Base-by-base conservation (phyloP, 2,797 vertebrate species). In the Sparus aurata region DNA sequence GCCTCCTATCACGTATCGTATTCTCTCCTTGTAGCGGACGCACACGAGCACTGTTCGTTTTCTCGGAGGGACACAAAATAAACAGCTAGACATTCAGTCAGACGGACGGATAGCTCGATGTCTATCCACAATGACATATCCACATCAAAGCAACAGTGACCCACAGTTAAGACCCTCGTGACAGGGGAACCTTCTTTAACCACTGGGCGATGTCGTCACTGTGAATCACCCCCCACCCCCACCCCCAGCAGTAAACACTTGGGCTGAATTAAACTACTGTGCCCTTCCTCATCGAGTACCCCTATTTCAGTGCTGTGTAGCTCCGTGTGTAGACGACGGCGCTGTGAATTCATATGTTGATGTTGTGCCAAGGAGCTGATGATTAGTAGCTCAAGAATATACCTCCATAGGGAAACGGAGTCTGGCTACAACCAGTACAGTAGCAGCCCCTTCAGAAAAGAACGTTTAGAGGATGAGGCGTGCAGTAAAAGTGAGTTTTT, bases 281-380 rank as follows among this genome's bases (percentile, higher is more conserved):
- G 27, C 12, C 12, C 41, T 38, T 66, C 34, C 47, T 78, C 58
- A n/a, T 66, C 45, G 23, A 46, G 38, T 38, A 47, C 10, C 22
- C 4, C 8, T n/a, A 41, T 69, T 12, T 71, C 47, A 69, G 50
- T 27, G 61, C 13, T 62, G 12, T 57, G 45, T 25, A 55, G 12
- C 41, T 52, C 50, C 66, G 47, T 30, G 34, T 55, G 73, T 18
- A 63, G 46, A 67, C 69, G 58, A 18, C 1, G 3, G 18, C 1
- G 2, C 38, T 52, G 58, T 43, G 17, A 79, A 73, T 86, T 58
- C 72, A 43, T 68, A 74, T 64, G 69, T 50, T 54, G 66, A 81
- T 61, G 38, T 12, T 68, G 41, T 76, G 64, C 50, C 58, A 78
- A 72, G 69, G 27, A 61, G 61, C 4, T 61, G 57, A 80, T 77